phyloP scores from a whole-genome alignment of 2,113 vertebrate genomes.

The Cinclus mexicanus region DNA sequence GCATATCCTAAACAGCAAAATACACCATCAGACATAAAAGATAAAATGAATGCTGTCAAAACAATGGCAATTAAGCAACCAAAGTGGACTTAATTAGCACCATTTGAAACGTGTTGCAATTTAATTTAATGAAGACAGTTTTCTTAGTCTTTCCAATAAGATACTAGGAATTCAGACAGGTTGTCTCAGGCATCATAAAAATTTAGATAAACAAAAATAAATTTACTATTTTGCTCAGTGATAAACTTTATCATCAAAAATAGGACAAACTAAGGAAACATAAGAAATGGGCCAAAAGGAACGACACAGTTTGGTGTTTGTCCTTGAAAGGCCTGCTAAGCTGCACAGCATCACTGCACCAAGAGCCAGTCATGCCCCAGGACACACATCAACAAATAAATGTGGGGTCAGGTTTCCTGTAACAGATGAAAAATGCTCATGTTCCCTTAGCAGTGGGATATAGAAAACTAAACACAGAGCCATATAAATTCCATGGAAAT shows the following conservation, averaged over 20 bases:
- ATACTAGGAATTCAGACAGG: neutral
- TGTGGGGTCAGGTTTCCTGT: rapidly evolving
- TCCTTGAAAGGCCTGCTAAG: neutral
- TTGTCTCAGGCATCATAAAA: neutral
- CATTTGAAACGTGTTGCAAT: neutral
- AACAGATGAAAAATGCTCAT: neutral
- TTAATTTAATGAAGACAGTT: neutral
- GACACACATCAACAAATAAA: neutral
- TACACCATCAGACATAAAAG: neutral
- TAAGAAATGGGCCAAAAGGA: neutral
- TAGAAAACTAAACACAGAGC: neutral
- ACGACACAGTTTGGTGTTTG: neutral
- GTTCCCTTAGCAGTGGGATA: neutral
- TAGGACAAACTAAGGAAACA: neutral
- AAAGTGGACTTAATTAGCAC: neutral
- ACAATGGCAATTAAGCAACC: neutral
- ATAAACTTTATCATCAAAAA: neutral
- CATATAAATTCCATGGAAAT: neutral
- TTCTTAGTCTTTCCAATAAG: neutral
- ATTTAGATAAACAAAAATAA: neutral
- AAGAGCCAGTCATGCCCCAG: neutral
- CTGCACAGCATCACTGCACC: neutral
- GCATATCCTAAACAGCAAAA: neutral
- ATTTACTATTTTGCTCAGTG: neutral
- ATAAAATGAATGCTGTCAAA: neutral